Percentiles rank a stretch among this genome's conserved stretches.
Conservation (phyloP, 2,113 vertebrate species). For the Cynocephalus volans region DNA sequence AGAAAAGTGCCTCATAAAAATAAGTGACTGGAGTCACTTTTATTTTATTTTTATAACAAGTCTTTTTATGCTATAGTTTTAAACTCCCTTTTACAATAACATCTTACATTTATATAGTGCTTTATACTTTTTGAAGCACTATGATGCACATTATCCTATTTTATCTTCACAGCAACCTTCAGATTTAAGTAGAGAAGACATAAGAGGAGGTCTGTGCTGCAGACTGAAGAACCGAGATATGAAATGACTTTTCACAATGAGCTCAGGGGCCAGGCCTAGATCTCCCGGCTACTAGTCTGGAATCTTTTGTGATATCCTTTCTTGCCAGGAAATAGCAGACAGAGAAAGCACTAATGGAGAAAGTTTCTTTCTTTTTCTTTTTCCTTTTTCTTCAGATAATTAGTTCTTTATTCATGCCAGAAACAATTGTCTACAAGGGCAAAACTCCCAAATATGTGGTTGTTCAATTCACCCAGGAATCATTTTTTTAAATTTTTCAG, state of each 20-base stretch:
- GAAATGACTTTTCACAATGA: not conserved
- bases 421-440: slow-evolving; percentile 71
- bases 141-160: slow-evolving; percentile 32
- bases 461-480: slow-evolving; percentile 72
- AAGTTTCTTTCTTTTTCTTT: too few relatives aligned
- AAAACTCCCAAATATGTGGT: slow-evolving; percentile 61
- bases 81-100: slow-evolving; percentile 75
- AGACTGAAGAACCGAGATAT: not conserved
- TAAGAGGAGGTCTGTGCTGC: not conserved
- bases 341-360: not conserved
- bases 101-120: slow-evolving; percentile 47
- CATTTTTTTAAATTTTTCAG: not conserved
- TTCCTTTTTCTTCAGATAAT: slow-evolving; percentile 30
- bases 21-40: slow-evolving; percentile 85
- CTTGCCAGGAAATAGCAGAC: not conserved
- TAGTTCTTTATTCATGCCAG: slow-evolving; percentile 53
- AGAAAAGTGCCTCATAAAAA: slow-evolving; percentile 84
- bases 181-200: not conserved
- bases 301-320: not conserved
- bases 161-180: slow-evolving; percentile 63
- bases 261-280: not conserved
- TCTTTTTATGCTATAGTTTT: slow-evolving; percentile 80
- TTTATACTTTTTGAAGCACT: slow-evolving; percentile 41
- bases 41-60: slow-evolving; percentile 84
- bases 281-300: not conserved